phyloP scores from a whole-genome alignment of 2,797 vertebrate species.

The Ataeniobius toweri region DNA sequence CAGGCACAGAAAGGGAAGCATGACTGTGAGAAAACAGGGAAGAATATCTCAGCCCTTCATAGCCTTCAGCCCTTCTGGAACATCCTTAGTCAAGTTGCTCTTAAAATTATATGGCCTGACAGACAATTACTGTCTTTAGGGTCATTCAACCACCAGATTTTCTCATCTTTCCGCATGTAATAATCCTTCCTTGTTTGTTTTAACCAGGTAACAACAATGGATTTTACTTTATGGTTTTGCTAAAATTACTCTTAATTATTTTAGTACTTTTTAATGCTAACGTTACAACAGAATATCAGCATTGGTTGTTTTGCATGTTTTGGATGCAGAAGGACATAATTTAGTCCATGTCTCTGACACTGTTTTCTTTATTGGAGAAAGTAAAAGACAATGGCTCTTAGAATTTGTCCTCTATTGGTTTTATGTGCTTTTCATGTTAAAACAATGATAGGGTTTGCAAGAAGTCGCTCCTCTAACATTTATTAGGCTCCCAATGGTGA shows the following conservation, averaged over 20 bases:
- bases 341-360: conserved; percentile 20
- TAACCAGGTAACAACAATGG: conserved; percentile 16
- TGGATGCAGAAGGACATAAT: conserved; percentile 33
- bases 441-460: conserved; percentile 55
- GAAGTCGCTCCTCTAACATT: conserved; percentile 56
- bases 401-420: conserved; percentile 42
- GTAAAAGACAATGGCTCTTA: neutral
- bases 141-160: conserved; percentile 54
- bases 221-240: conserved; percentile 24
- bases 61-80: conserved; percentile 67
- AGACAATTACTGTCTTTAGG: conserved; percentile 73
- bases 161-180: conserved; percentile 33
- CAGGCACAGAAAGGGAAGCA: conserved; percentile 39
- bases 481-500: conserved; percentile 70
- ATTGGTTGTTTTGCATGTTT: neutral
- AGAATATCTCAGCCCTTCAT: conserved; percentile 58
- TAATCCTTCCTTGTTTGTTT: conserved; percentile 39
- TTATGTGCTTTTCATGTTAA: conserved; percentile 51
- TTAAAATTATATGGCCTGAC: conserved; percentile 69
- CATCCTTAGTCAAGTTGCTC: conserved; percentile 48
- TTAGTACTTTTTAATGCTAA: conserved; percentile 32
- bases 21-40: conserved; percentile 65
- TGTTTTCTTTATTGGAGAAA: conserved; percentile 67
- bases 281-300: neutral
- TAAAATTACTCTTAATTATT: conserved; percentile 11